Base-by-base conservation (phyloP, 2,797 vertebrate species). In the Eupleurogrammus muticus region DNA sequence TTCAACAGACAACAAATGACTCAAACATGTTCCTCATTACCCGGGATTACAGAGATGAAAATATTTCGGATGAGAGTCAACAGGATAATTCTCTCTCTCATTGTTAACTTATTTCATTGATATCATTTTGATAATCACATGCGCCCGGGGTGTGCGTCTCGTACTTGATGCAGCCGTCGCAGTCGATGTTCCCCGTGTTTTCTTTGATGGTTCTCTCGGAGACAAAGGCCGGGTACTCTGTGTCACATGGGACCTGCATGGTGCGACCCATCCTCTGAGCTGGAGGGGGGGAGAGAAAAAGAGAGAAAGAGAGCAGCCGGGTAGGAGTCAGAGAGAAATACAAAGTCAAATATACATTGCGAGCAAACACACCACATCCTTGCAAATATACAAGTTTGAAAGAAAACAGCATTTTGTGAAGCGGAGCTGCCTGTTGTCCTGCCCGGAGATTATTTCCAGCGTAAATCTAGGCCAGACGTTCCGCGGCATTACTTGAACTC, bases 161-260 rank as follows among this genome's bases (percentile, higher is more conserved):
- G 79, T 97, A 99, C 97, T 99, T 99, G 87, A 96, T 93, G 92
- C 98, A 99, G 91, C 95, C 96, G 76, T 96, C 96, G 34, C 97
- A 99, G 90, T 96, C 95, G 58, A 99, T 94, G 89, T 95, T 96
- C 73, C 97, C 98, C 14, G 90, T 97, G 81, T 97, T 99, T 91
- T 99, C 98, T 89, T 99, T 99, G 94, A 99, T 99, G 81, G 98
- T 99, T 79, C 97, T 96, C 82, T 99, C 97, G 0, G 98, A 99
- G 83, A 99, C 91, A 65, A 99, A 99, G 16, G 97, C 97, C 19
- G 97, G 97, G 81, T 98, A 99, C 87, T 99, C 98, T 0, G 96
- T 99, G 80, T 99, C 97, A 81, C 98, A 99, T 17, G 97, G 97
- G 81, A 99, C 97, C 89, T 97, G 90, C 91, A 94, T 96, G 88